Percentiles rank a stretch among this genome's conserved stretches.
Evolutionary conservation across 2,888 invertebrate species (phyloP).

Genomic region (Cheiracanthium punctorium): DNA sequence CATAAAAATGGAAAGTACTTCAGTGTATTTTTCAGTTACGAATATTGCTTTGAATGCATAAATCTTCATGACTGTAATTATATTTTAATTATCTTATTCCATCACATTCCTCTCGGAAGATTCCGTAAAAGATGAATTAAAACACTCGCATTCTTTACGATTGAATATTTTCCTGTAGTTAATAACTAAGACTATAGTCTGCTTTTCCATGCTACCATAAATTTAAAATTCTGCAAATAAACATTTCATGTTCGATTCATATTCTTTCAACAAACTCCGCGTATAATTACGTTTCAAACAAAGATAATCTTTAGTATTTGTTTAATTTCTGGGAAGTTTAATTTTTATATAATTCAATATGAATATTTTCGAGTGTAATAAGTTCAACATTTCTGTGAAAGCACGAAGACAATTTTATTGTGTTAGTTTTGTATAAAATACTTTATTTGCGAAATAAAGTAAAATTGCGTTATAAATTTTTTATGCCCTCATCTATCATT

Average conservation of each 20-base stretch:
- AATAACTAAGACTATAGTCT: background rate
- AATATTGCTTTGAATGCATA: conserved; percentile 1
- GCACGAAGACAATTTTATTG: too few relatives aligned
- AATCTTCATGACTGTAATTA: conserved; percentile 8
- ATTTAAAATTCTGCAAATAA: background rate
- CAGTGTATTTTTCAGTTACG: conserved; percentile 4
- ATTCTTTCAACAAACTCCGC: too few relatives aligned
- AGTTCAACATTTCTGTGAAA: too few relatives aligned
- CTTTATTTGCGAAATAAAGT: too few relatives aligned
- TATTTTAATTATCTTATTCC: conserved; percentile 10
- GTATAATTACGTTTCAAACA: too few relatives aligned
- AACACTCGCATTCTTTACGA: background rate
- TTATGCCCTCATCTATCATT: too few relatives aligned
- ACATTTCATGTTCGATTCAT: background rate
- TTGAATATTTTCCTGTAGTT: background rate
- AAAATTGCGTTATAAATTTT: too few relatives aligned
- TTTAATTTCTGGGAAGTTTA: too few relatives aligned
- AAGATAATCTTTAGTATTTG: too few relatives aligned
- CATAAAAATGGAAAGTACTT: conserved; percentile 3
- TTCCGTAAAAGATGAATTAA: conserved; percentile 1
- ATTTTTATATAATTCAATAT: too few relatives aligned
- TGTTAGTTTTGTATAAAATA: too few relatives aligned
- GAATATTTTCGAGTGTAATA: too few relatives aligned
- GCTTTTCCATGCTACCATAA: background rate
- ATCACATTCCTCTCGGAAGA: background rate